Evolutionary conservation across 2,888 invertebrate species (phyloP).

Genomic region (Invenusta paracnida): DNA sequence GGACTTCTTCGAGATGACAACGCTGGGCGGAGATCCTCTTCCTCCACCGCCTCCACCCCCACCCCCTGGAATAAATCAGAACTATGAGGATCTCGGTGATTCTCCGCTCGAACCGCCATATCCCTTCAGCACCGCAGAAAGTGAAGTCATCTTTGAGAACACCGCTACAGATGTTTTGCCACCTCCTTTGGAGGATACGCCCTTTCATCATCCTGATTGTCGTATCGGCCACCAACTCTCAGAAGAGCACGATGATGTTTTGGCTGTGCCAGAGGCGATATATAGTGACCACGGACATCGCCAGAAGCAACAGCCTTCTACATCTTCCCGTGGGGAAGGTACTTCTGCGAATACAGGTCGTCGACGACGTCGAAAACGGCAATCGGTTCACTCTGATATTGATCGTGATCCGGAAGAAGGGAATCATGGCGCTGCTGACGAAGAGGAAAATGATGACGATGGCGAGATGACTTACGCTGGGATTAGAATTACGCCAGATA

Average conservation of each 20-base stretch:
- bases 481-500: slow-evolving; percentile 69
- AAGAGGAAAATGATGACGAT: not conserved
- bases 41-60: not conserved
- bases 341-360: not conserved
- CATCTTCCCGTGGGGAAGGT: not conserved
- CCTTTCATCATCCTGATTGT: slow-evolving; percentile 23
- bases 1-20: not conserved
- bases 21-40: not conserved
- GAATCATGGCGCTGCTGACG: not conserved
- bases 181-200: not conserved
- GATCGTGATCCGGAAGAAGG: slow-evolving; percentile 69
- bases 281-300: not conserved
- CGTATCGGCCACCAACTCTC: slow-evolving; percentile 13
- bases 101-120: not conserved
- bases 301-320: not conserved
- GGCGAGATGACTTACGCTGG: not conserved
- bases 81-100: not conserved
- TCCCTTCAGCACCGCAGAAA: not conserved
- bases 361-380: not conserved
- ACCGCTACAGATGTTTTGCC: not conserved
- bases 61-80: not conserved
- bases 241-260: not conserved
- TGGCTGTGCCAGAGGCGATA: not conserved
- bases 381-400: slow-evolving; percentile 56
- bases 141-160: not conserved